Percentiles rank a stretch among this genome's conserved stretches.
phyloP scores from a whole-genome alignment of 2,888 invertebrate species.

The Gari tellinella region DNA sequence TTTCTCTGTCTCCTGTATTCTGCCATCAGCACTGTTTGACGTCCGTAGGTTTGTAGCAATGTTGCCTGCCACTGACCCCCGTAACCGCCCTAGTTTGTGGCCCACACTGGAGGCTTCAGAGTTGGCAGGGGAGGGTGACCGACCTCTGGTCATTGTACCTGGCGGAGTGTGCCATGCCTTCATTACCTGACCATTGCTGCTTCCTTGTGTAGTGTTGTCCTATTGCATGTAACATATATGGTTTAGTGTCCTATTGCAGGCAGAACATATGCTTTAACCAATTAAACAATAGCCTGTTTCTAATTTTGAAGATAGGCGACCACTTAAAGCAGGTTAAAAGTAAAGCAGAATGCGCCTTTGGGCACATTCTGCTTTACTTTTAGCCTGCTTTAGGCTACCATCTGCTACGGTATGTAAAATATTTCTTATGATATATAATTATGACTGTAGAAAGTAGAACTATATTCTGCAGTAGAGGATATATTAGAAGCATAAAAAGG shows the following conservation, averaged over 20 bases:
- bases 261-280: not conserved
- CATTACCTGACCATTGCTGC: conserved; percentile 19
- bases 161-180: conserved; percentile 78
- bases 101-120: conserved; percentile 26
- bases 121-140: conserved; percentile 29
- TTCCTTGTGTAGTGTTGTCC: no score
- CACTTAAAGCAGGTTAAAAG: no score
- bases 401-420: no score
- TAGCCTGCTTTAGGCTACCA: no score
- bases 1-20: conserved; percentile 16
- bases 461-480: no score
- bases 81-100: conserved; percentile 44
- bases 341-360: no score
- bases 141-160: conserved; percentile 27
- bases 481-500: no score
- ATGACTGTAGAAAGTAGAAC: no score
- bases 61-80: conserved; percentile 59
- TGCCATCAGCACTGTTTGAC: conserved; percentile 57
- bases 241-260: not conserved
- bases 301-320: no score
- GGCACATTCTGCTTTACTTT: no score
- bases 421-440: no score
- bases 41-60: conserved; percentile 48
- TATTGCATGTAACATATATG: not conserved
- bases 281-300: not conserved